Evolutionary conservation across 2,113 vertebrate genomes (phyloP).

Genomic region (Sterrhoptilus dennistouni): DNA sequence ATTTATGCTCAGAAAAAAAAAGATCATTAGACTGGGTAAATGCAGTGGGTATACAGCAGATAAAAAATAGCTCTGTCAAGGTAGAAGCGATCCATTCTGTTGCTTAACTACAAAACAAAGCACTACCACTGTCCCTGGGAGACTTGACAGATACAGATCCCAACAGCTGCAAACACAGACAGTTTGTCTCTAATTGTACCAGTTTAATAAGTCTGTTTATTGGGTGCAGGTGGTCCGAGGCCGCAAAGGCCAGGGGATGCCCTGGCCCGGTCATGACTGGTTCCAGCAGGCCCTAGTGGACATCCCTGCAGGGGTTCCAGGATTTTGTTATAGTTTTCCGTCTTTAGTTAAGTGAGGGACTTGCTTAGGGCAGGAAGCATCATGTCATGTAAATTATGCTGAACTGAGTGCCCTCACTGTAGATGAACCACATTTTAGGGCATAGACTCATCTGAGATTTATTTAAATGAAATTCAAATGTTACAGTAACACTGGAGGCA

Average conservation of each 20-base stretch:
- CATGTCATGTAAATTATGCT: background rate
- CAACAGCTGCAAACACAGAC: background rate
- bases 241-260: background rate
- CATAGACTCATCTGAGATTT: background rate
- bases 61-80: background rate
- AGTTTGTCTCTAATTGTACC: background rate
- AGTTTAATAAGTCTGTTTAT: background rate
- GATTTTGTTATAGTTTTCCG: background rate
- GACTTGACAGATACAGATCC: background rate
- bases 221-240: too few species aligned
- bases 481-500: background rate
- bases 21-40: background rate
- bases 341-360: background rate
- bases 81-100: background rate
- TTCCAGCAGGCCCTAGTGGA: background rate
- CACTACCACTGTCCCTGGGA: background rate
- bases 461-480: background rate
- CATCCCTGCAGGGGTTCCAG: background rate
- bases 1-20: background rate
- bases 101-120: background rate
- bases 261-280: rapidly evolving
- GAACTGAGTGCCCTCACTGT: background rate
- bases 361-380: background rate
- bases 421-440: rapidly evolving
- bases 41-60: background rate